Evolutionary conservation across 2,797 vertebrate species (phyloP).

Genomic region (Synanceia verrucosa): DNA sequence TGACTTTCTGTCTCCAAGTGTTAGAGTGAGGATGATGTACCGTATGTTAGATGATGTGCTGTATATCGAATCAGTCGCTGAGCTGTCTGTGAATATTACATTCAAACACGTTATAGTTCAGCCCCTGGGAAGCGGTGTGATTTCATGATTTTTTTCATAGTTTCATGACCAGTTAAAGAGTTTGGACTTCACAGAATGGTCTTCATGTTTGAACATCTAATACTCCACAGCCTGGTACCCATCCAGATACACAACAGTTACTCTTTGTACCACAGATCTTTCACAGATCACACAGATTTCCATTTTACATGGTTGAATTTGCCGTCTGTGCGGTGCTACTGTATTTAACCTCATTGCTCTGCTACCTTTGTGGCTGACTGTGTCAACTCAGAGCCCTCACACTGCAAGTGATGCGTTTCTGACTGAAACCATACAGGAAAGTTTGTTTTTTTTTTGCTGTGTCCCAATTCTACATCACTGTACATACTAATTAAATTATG

Average conservation of each 20-base stretch:
- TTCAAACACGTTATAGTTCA: conserved; percentile 36
- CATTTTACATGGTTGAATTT: conserved; percentile 2
- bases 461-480: background rate
- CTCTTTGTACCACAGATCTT: background rate
- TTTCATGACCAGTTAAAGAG: conserved; percentile 39
- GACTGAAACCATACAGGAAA: background rate
- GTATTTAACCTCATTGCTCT: background rate
- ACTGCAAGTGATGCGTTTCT: background rate
- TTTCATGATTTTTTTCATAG: conserved; percentile 31
- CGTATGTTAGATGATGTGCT: conserved; percentile 51
- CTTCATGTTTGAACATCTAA: conserved; percentile 4
- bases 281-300: conserved; percentile 8
- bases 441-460: background rate
- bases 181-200: conserved; percentile 7
- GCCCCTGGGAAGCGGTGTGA: conserved; percentile 19
- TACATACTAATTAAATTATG: background rate
- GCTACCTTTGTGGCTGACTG: background rate
- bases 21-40: conserved; percentile 40
- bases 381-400: background rate
- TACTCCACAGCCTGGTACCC: background rate
- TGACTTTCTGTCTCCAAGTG: conserved; percentile 51
- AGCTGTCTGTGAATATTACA: conserved; percentile 59
- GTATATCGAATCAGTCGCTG: conserved; percentile 59
- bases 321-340: background rate
- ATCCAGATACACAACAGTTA: background rate